Conservation (phyloP, 2,888 invertebrate species). For the Apodemia hepburni region DNA sequence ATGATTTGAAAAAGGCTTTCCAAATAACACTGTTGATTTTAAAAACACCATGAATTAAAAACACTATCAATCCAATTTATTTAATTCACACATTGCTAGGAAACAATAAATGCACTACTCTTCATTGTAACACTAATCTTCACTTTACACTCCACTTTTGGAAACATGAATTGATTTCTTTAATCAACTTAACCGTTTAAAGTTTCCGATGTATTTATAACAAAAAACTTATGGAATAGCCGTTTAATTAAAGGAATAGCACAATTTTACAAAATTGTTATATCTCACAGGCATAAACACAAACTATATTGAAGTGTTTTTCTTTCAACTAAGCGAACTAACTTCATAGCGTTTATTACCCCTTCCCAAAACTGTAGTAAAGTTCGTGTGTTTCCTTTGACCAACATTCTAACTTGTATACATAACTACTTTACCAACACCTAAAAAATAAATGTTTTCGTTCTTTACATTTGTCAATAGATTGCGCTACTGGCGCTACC, state of each 20-base stretch:
- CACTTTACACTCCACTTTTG: constrained; percentile 64
- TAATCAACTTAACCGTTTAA: constrained; percentile 1
- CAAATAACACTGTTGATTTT: constrained; percentile 65
- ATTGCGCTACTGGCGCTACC: background rate
- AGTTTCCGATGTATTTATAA: background rate
- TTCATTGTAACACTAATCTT: constrained; percentile 63
- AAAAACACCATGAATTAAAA: constrained; percentile 74
- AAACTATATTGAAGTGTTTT: constrained; percentile 53
- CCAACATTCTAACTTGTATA: background rate
- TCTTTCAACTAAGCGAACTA: constrained; percentile 30
- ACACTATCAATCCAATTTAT: constrained; percentile 70
- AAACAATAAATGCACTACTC: constrained; percentile 68
- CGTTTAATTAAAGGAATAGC: background rate
- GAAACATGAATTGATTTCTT: constrained; percentile 50
- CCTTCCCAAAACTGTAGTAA: background rate
- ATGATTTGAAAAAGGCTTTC: constrained; percentile 74
- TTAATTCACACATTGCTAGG: constrained; percentile 74
- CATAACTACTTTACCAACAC: background rate
- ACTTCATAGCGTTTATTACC: constrained; percentile 31
- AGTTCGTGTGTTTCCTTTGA: background rate
- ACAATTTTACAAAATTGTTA: constrained; percentile 5
- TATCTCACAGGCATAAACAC: constrained; percentile 45
- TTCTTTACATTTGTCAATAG: background rate
- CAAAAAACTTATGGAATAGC: background rate
- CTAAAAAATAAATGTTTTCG: background rate